These are phyloP conservation scores for Callinectes sapidus DNA, from an alignment of 2,888 invertebrate species.

Conservation along the genomic window DNA sequence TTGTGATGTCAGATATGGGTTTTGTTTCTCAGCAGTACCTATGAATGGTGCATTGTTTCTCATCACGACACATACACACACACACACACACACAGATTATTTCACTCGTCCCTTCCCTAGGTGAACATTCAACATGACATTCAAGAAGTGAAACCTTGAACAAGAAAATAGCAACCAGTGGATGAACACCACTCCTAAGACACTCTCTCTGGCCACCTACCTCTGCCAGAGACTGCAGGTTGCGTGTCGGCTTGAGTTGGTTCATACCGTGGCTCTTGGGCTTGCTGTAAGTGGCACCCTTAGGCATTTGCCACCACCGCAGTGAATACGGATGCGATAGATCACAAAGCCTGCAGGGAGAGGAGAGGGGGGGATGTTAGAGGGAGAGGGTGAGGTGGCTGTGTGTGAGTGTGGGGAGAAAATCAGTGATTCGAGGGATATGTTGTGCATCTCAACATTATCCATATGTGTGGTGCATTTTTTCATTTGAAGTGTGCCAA, in stretches of 20 bases:
- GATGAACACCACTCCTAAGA: neutral
- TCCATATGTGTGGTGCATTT: slow-evolving; percentile 24
- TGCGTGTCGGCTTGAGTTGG: slow-evolving; percentile 96
- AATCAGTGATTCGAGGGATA: neutral
- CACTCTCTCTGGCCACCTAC: slow-evolving; percentile 78
- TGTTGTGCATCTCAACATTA: neutral
- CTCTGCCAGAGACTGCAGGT: slow-evolving; percentile 97
- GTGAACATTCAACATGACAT: too few relatives aligned
- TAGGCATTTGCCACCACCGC: slow-evolving; percentile 99
- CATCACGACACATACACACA: neutral
- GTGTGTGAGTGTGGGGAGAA: neutral
- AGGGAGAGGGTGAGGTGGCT: neutral
- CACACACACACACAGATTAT: neutral
- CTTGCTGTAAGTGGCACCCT: slow-evolving; percentile 98
- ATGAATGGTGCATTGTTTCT: slow-evolving; percentile 19
- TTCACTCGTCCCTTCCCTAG: too few relatives aligned
- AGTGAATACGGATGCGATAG: slow-evolving; percentile 97
- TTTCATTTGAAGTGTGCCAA: neutral
- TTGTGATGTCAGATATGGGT: neutral
- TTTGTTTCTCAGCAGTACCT: slow-evolving; percentile 28
- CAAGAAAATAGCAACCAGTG: too few relatives aligned
- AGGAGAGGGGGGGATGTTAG: neutral
- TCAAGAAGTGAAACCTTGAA: too few relatives aligned
- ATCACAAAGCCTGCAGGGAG: slow-evolving; percentile 81
- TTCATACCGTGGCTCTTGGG: slow-evolving; percentile 99